Percentiles rank a stretch among this genome's conserved stretches.
Conservation (phyloP, 2,797 vertebrate genomes). For the Ataeniobius toweri region DNA sequence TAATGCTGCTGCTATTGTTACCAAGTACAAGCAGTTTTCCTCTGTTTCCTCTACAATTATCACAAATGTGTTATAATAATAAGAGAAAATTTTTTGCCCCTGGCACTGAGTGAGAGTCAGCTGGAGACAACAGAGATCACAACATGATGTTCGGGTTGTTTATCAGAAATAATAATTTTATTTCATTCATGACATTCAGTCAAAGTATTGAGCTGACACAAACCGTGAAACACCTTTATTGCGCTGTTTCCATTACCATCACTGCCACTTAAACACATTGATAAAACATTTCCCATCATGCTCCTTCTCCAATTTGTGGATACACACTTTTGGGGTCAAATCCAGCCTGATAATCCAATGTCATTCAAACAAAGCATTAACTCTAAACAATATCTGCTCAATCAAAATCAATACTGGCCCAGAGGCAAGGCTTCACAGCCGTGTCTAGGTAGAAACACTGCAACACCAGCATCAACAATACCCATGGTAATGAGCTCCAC, state of each 20-base stretch:
- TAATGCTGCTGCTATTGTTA: slow-evolving; percentile 23
- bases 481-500: slow-evolving; percentile 77
- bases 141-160: slow-evolving; percentile 27
- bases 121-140: slow-evolving; percentile 19
- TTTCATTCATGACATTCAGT: slow-evolving; percentile 44
- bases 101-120: slow-evolving; percentile 3
- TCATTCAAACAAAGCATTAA: slow-evolving; percentile 68
- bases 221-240: slow-evolving; percentile 42
- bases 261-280: slow-evolving; percentile 68
- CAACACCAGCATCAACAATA: slow-evolving; percentile 68
- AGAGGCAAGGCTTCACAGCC: slow-evolving; percentile 28
- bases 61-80: slow-evolving; percentile 24
- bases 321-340: slow-evolving; percentile 45
- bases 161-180: slow-evolving; percentile 43
- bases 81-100: slow-evolving; percentile 30
- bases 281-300: slow-evolving; percentile 60
- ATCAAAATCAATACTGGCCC: slow-evolving; percentile 78
- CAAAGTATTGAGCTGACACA: slow-evolving; percentile 64
- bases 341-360: slow-evolving; percentile 74
- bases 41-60: slow-evolving; percentile 38
- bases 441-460: slow-evolving; percentile 53
- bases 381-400: slow-evolving; percentile 52
- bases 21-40: slow-evolving; percentile 13
- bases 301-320: slow-evolving; percentile 22
- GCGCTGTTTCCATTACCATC: slow-evolving; percentile 57